phyloP scores from a whole-genome alignment of 2,888 invertebrate species.

The Lasioglossum marginatum region DNA sequence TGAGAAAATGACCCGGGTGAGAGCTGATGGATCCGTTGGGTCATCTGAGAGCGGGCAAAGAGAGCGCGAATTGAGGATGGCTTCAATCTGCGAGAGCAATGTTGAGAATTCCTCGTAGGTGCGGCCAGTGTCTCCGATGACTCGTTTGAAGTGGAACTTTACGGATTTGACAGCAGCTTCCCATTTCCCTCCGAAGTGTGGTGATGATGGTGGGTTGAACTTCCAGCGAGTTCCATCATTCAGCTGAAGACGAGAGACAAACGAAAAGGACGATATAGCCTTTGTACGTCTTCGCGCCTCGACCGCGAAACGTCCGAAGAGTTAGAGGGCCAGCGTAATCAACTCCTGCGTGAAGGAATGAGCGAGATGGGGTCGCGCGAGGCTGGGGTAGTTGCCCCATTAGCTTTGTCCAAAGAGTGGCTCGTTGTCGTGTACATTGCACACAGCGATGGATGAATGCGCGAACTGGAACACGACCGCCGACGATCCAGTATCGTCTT shows the following conservation, averaged over 20 bases:
- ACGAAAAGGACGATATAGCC: background rate
- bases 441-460: background rate
- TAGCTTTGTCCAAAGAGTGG: background rate
- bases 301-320: background rate
- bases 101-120: background rate
- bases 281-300: background rate
- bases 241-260: background rate
- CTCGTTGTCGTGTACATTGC: background rate
- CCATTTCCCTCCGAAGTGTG: background rate
- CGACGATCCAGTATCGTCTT: background rate
- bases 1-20: constrained; percentile 63
- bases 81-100: background rate
- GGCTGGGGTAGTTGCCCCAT: background rate
- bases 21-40: background rate
- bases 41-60: background rate
- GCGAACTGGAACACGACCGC: background rate
- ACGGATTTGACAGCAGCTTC: background rate
- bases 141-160: background rate
- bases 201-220: background rate
- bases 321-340: background rate
- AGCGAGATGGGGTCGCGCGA: background rate
- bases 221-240: background rate
- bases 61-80: background rate
- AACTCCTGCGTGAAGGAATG: background rate
- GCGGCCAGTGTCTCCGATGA: background rate